These are phyloP conservation scores for Lordiphosa stackelbergi DNA, from an alignment of 1,140 invertebrate genomes.

Conservation along the genomic window DNA sequence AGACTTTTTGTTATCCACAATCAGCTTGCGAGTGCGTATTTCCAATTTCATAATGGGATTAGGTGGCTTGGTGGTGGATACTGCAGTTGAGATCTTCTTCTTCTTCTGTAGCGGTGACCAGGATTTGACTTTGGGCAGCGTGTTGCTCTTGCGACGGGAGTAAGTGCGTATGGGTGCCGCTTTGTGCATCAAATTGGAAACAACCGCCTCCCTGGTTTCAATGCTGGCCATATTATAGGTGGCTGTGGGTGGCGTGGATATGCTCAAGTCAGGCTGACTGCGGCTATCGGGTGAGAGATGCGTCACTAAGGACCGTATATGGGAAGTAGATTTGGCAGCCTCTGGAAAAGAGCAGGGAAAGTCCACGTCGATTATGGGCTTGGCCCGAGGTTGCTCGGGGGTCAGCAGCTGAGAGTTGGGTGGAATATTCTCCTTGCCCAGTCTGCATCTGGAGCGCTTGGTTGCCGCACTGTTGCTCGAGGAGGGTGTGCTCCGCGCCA, in stretches of 20 bases:
- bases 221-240: background rate
- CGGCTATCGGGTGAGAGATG: too few species aligned
- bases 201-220: constrained; percentile 2
- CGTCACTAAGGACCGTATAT: too few species aligned
- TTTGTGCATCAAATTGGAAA: constrained; percentile 15
- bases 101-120: constrained; percentile 50
- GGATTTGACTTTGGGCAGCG: constrained; percentile 1
- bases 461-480: background rate
- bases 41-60: constrained; percentile 42
- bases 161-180: constrained; percentile 47
- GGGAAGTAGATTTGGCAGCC: background rate
- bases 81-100: constrained; percentile 7
- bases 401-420: constrained; percentile 12
- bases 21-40: constrained; percentile 38
- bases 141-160: constrained; percentile 22
- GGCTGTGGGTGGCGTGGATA: background rate
- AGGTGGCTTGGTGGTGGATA: constrained; percentile 42
- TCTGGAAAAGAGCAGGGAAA: background rate
- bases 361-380: background rate
- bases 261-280: background rate
- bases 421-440: constrained; percentile 30
- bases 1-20: constrained; percentile 45
- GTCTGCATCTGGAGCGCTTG: background rate
- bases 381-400: constrained; percentile 29
- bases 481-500: constrained; percentile 42